Base-by-base conservation (phyloP, 2,797 vertebrate genomes). In the Ceryle rudis region DNA sequence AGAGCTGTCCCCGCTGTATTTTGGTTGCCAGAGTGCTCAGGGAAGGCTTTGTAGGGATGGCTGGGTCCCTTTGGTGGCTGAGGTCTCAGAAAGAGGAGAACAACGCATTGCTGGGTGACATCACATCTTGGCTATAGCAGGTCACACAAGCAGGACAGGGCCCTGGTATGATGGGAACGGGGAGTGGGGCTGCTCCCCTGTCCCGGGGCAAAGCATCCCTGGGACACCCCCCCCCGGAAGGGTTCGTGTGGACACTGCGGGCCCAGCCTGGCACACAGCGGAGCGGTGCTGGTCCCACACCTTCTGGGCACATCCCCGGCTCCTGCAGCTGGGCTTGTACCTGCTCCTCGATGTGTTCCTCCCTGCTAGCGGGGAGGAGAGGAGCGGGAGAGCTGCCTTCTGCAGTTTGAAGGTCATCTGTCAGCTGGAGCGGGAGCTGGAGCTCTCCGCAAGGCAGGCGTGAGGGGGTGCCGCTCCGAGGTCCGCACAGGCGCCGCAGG, bases 331-430 rank as follows among this genome's bases (percentile, higher is more conserved):
- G 47, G 44, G 79, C 75, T 54, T 0, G 2, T 33, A 7, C 42
- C 33, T 9, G 80, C 73, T 39, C 33, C 79, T 23, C 1, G 0
- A 3, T 5, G 72, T 37, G 0, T 25, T 37, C 65, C 31, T 71
- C 58, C 44, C 37, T n/a, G 65, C 72, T 52, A 6, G 0, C 0
- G 0, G 19, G 25, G 15, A 77, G 62, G 29, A 7, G 18, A 37
- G 52, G 51, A 66, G 86, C 28, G 2, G 89, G 65, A 79, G 33
- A 89, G 77, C 58, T 28, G 66, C 13, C 1, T 61, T 64, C 62
- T 86, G 83, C 54, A 4, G 15, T 46, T 39, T 92, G 93, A 96
- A 96, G 95, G 93, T 92, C 90, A 60, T 42, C 77, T 58, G 49
- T 26, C 51, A 54, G 70, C 57, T 70, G 5, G n/a, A 29, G 79